Evolutionary conservation across 1,140 invertebrate species (phyloP).

Genomic region (Drosophila ercepeae): DNA sequence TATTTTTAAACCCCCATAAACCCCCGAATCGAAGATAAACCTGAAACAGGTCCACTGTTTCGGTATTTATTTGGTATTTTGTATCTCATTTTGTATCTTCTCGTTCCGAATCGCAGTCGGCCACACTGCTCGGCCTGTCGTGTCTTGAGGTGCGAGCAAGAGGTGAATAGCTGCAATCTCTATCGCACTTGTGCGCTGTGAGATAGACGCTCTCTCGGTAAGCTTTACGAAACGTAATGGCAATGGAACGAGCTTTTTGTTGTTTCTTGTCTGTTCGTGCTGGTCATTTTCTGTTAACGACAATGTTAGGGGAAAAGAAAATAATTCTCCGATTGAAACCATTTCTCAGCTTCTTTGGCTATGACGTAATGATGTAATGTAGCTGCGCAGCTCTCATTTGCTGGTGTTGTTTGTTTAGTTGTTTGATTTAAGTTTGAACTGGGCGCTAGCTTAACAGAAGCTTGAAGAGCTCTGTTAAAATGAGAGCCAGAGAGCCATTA

Average conservation of each 20-base stretch:
- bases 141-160: not conserved
- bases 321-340: conserved; percentile 5
- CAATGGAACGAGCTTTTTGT: not conserved
- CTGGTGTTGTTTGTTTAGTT: conserved; percentile 16
- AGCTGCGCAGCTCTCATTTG: conserved; percentile 10
- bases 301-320: conserved; percentile 2
- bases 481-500: too few relatives aligned
- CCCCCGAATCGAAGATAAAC: not conserved
- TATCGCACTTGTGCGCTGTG: not conserved
- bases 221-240: not conserved
- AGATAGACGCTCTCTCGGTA: not conserved
- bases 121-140: too few relatives aligned
- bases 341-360: conserved; percentile 8
- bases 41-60: not conserved
- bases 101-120: too few relatives aligned
- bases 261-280: not conserved
- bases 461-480: too few relatives aligned
- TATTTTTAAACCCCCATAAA: not conserved
- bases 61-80: not conserved
- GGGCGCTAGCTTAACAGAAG: not conserved
- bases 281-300: not conserved
- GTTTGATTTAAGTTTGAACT: conserved; percentile 14
- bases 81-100: too few relatives aligned
- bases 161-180: not conserved
- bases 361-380: conserved; percentile 36